Evolutionary conservation across 2,797 vertebrate species (phyloP).

Genomic region (Clarias platycephalus): DNA sequence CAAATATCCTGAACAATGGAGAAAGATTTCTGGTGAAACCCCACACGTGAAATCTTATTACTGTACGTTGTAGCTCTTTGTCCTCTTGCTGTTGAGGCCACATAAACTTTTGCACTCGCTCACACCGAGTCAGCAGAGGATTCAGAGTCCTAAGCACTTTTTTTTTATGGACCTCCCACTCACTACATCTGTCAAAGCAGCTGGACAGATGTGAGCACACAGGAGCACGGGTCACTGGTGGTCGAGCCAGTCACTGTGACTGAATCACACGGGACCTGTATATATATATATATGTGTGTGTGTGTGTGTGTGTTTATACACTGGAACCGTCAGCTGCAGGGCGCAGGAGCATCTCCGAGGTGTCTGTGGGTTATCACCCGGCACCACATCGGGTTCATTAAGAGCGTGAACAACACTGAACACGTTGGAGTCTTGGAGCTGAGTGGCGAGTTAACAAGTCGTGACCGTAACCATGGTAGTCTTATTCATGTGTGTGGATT

Average conservation of each 20-base stretch:
- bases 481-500: constrained; percentile 30
- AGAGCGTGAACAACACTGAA: constrained; percentile 25
- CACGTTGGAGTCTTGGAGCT: constrained; percentile 24
- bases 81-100: background rate
- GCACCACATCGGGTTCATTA: constrained; percentile 33
- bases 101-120: background rate
- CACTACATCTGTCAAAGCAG: constrained; percentile 38
- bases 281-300: constrained; percentile 38
- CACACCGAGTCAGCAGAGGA: constrained; percentile 11
- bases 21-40: background rate
- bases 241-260: background rate
- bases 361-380: constrained; percentile 12
- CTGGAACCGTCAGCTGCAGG: constrained; percentile 27
- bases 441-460: constrained; percentile 38
- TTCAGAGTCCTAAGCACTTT: background rate
- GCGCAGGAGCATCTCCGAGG: constrained; percentile 25
- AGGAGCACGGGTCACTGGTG: constrained; percentile 25
- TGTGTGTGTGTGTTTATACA: constrained; percentile 36
- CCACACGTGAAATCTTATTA: background rate
- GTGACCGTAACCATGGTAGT: constrained; percentile 37
- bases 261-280: constrained; percentile 25
- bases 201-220: constrained; percentile 44
- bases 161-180: constrained; percentile 8
- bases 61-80: background rate
- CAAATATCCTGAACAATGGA: background rate